Base-by-base conservation (phyloP, 2,888 invertebrate genomes). In the Arctia plantaginis region DNA sequence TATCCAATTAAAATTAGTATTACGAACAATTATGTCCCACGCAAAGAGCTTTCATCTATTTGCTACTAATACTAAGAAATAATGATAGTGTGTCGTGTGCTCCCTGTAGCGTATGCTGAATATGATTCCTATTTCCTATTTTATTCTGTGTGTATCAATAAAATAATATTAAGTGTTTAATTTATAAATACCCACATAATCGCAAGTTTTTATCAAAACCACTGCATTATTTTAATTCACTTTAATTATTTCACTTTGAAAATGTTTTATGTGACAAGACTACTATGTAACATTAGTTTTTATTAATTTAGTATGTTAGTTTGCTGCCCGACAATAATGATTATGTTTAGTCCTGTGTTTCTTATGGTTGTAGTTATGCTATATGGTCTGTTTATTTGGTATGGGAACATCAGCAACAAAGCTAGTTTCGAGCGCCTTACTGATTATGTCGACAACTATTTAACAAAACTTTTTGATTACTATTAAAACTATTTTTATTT, bases 271-370 rank as follows among this genome's bases (percentile, higher is more conserved):
- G 87, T 88, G 90, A 90, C 90, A 90, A 91, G 91, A 92, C 91
- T 92, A 88, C 84, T 82, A 74, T 77, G 80, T 88, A 86, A 87
- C 85, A 82, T 90, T 90, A 89, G 87, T 89, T 88, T 89, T 86
- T 86, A 82, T 84, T 75, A 51, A 82, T 84, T 87, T 90, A 90
- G 88, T 89, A 85, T 81, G 86, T 88, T 90, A 89, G 90, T 88
- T 91, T 91, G 93, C 93, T 94, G 93, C 90, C 89, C 89, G 94
- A 93, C 93, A 93, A 93, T 93, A 93, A 92, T 88, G 72, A 79
- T 88, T 89, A 87, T 85, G 77, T 90, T 92, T 90, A 90, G 86
- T 91, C 90, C 81, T 76, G 73, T 82, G 83, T 89, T 82, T 86
- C 80, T 85, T 87, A 89, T 79, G 89, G 89, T 89, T 92, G 87